Conservation (phyloP, 2,888 invertebrate genomes). For the Xestia ashworthii region DNA sequence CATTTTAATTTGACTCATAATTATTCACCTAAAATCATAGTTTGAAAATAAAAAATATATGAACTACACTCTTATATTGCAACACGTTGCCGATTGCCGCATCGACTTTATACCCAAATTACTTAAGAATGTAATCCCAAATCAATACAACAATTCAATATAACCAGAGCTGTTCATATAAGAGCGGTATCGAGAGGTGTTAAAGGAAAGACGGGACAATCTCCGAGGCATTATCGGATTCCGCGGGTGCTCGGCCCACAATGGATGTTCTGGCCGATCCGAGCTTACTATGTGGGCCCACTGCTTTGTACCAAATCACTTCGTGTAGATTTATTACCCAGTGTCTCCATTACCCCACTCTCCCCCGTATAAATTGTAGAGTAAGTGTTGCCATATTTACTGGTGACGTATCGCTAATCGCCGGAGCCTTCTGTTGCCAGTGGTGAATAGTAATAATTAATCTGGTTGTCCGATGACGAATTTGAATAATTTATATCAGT, state of each 20-base stretch:
- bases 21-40: not conserved
- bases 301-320: constrained; percentile 90
- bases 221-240: constrained; percentile 90
- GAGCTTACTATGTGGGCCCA: constrained; percentile 87
- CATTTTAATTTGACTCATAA: not conserved
- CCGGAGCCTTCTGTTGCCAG: constrained; percentile 85
- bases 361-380: constrained; percentile 88
- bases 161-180: constrained; percentile 73
- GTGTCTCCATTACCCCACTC: constrained; percentile 86
- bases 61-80: not conserved
- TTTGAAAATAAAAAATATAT: too few relatives aligned
- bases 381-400: constrained; percentile 91
- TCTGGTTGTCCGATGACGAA: constrained; percentile 86
- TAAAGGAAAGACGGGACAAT: constrained; percentile 89
- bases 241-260: constrained; percentile 85
- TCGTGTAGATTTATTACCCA: constrained; percentile 87
- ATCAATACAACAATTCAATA: constrained; percentile 74
- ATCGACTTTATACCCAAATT: constrained; percentile 13
- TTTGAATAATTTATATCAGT: constrained; percentile 87
- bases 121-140: constrained; percentile 48
- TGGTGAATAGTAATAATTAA: constrained; percentile 88
- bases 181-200: constrained; percentile 83
- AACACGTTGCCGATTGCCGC: not conserved
- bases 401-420: constrained; percentile 89
- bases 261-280: constrained; percentile 87